Evolutionary conservation across 64 coral and sea anemone species (phyloP), one percentile per base, ranked within the genome.

Genomic region (Dendrophyllia cribrosa): DNA sequence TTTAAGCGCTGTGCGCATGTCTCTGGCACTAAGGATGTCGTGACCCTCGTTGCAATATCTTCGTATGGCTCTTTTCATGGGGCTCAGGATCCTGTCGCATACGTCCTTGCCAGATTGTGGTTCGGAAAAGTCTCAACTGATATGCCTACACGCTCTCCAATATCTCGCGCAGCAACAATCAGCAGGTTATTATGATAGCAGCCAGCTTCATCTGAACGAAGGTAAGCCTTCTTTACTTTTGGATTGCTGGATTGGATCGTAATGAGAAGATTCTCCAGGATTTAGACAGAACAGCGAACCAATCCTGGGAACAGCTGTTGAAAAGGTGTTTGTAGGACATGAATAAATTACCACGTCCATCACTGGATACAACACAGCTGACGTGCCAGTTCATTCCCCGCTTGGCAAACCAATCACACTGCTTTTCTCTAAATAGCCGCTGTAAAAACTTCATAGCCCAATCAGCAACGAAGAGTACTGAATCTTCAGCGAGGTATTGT

Each of bases 1-100:
- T 34, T 47, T 71, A n/a, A 93, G 75, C 9, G 92, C 86, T 7
- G 73, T 93, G n/a, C 67, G 74, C 85, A 93, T 93, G 20, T 86
- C 70, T 21, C 1, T 45, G 65, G 90, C 90, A 21, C 9, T 74
- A 25, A 62, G 63, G 71, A 80, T 34, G 53, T 80, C 49, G 16
- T 80, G 43, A 3, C 83, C 75, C 59, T 93, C 67, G 53, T 93
- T 72, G 19, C 85, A 93, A 70, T 71, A 88, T 61, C 64, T 74
- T 47, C 67, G 50, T 63, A 93, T 72, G 20, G 65, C 22, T 26
- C 58, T 67, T 60, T 82, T 82, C 78, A 82, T 60, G 17, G 78
- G 78, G 20, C 53, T 21, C 12, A 60, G 23, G 12, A 60, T 82
- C 52, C 78, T 21, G 21, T 82, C 78, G 11, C 78, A 82, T 15